Evolutionary conservation across 1,140 invertebrate species (phyloP), one percentile per base, ranked within the genome.

Genomic region (Melanaphis sacchari): DNA sequence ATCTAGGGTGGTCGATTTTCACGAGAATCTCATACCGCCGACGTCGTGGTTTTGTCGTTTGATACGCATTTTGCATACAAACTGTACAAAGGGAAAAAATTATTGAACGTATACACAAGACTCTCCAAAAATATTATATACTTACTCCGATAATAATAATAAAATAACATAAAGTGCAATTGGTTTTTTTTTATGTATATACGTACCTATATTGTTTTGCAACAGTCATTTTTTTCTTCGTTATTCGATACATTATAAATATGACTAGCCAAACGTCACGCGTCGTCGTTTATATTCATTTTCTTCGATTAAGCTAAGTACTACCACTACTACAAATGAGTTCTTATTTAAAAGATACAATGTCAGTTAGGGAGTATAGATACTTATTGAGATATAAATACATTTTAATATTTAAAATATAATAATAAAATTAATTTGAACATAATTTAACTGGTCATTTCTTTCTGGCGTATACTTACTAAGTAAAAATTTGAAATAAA

Each of bases 1-100:
- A 36, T 90, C 49, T 26, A 41, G 88, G 88, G 88, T 90, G 88
- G 88, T 90, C 88, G 88, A 90, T 59, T 90, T 90, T 90, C 49
- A 76, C 15, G 24, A 59, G 52, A 59, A 90, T 24, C 11, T 26
- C 11, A 9, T 40, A 40, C 15, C 38, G 88, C 49, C 54, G 88
- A 90, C 88, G 88, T 49, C 31, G n/a, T 36, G 36, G 6, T 38
- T 49, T 52, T 52, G 31, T 46, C 43, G 85, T 46, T 87, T n/a
- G 43, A 36, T 87, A 85, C 24, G 31, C 4, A 49, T 49, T 49
- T 49, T 18, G 1, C 22, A 15, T 82, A 84, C 24, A 49, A 15
- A 31, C 26, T 84, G 40, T 84, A 84, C 31, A n/a, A 31, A 87
- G 22, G 5, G 11, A 84, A 40, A 84, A 84, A 40, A 84, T 3